These are phyloP conservation scores for Polypterus bichir DNA, from an alignment of 2,113 vertebrate species.

Conservation along the genomic window DNA sequence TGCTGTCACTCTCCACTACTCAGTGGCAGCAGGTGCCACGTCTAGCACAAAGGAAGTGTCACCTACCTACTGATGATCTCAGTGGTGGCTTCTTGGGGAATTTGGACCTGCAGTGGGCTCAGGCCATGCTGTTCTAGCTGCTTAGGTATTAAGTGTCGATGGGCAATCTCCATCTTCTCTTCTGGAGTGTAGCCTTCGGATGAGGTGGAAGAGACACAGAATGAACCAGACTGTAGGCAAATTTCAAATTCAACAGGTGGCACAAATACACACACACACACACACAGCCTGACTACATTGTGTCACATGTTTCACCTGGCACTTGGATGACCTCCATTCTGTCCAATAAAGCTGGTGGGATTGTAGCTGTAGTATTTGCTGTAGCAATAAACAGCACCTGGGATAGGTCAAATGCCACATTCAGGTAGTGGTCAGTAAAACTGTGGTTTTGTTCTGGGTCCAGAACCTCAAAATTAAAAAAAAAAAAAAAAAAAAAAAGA, in stretches of 20 bases:
- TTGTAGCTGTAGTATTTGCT: slow-evolving; percentile 81
- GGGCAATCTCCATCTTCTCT: slow-evolving; percentile 93
- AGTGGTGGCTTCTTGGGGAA: slow-evolving; percentile 72
- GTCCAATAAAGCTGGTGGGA: slow-evolving; percentile 84
- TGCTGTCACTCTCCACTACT: too few relatives aligned
- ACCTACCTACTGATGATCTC: slow-evolving; percentile 69
- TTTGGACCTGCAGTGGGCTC: slow-evolving; percentile 79
- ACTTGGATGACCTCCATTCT: slow-evolving; percentile 93
- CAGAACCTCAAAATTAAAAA: slow-evolving; percentile 72
- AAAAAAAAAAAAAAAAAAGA: too few relatives aligned
- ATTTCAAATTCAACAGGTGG: too few relatives aligned
- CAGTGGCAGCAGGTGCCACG: too few relatives aligned
- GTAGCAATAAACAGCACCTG: slow-evolving; percentile 97
- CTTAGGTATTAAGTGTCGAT: slow-evolving; percentile 85
- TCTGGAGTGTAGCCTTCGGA: slow-evolving; percentile 84
- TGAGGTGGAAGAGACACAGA: neutral
- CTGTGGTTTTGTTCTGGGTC: slow-evolving; percentile 96
- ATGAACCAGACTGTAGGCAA: too few relatives aligned
- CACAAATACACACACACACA: neutral
- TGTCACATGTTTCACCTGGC: slow-evolving; percentile 59
- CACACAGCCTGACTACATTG: neutral
- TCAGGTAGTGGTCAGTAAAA: slow-evolving; percentile 94
- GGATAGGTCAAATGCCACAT: slow-evolving; percentile 91
- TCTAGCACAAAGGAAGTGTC: neutral
- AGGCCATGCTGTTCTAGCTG: slow-evolving; percentile 88